Conservation (phyloP, 2,888 invertebrate species). For the Lasioglossum vierecki region DNA sequence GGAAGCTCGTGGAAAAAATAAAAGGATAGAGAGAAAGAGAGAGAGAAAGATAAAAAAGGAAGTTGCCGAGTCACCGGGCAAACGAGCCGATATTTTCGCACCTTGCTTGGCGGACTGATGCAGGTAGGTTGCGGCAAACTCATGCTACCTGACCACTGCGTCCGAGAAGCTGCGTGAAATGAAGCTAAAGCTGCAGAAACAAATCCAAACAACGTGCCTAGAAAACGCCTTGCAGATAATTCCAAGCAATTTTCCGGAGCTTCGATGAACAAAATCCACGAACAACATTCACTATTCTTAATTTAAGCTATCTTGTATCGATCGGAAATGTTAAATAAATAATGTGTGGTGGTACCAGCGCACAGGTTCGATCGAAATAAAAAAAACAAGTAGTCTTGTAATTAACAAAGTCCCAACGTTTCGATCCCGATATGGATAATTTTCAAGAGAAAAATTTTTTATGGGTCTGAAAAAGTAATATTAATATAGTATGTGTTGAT, state of each 20-base stretch:
- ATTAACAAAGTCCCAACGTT: too few species aligned
- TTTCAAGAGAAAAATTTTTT: too few species aligned
- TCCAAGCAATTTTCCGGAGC: neutral
- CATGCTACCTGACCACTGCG: constrained; percentile 64
- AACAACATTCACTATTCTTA: neutral
- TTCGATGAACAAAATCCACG: neutral
- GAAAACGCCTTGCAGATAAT: neutral
- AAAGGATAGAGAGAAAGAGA: constrained; percentile 52
- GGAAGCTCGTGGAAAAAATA: constrained; percentile 33
- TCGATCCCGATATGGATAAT: too few species aligned
- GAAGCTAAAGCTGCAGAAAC: neutral
- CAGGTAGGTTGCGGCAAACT: constrained; percentile 62
- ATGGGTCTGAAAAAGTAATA: too few species aligned
- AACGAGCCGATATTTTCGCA: constrained; percentile 80
- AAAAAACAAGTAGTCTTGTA: too few species aligned
- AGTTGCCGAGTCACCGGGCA: constrained; percentile 79
- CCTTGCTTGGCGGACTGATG: constrained; percentile 64
- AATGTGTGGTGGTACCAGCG: too few species aligned
- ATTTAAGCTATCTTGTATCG: neutral
- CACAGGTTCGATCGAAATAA: too few species aligned
- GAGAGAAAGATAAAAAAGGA: constrained; percentile 64
- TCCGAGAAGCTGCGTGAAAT: neutral
- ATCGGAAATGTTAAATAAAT: too few species aligned
- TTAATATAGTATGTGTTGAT: too few species aligned
- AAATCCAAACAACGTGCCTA: neutral